Evolutionary conservation across 2,797 vertebrate species (phyloP).

Genomic region (Sebastiscus albofasciatus): DNA sequence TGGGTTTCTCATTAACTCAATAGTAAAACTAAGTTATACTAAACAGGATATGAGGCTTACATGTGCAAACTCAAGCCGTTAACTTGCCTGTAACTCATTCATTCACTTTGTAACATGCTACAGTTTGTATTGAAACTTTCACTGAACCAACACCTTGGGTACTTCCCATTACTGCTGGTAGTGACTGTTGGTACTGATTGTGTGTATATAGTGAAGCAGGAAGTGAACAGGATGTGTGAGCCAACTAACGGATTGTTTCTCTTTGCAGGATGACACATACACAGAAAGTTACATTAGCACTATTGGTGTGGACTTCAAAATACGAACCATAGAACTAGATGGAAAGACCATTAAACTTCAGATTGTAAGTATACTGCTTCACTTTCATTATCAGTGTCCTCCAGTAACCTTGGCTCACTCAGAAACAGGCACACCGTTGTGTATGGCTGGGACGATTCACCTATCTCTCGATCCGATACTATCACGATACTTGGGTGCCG

Average conservation of each 20-base stretch:
- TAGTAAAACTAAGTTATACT: not conserved
- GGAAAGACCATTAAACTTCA: conserved; percentile 99
- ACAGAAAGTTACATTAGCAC: conserved; percentile 99
- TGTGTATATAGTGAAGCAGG: conserved; percentile 6
- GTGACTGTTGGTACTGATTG: not conserved
- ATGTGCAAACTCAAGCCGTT: not conserved
- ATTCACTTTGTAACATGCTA: not conserved
- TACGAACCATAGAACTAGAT: conserved; percentile 99
- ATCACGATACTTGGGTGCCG: too few species aligned
- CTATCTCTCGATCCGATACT: too few species aligned
- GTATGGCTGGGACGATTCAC: too few species aligned
- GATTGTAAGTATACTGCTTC: conserved; percentile 88
- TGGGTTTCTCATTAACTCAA: not conserved
- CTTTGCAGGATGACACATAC: conserved; percentile 94
- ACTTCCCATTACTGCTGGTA: not conserved
- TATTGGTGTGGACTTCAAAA: conserved; percentile 99
- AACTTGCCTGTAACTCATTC: not conserved
- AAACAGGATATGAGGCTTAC: not conserved
- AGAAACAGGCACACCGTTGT: too few species aligned
- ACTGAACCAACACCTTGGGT: not conserved
- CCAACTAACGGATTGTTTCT: conserved; percentile 22
- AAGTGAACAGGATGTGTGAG: conserved; percentile 35
- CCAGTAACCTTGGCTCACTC: not conserved
- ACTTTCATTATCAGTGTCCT: not conserved
- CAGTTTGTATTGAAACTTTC: not conserved